phyloP scores from a whole-genome alignment of 2,888 invertebrate species.

The Nemurella pictetii region DNA sequence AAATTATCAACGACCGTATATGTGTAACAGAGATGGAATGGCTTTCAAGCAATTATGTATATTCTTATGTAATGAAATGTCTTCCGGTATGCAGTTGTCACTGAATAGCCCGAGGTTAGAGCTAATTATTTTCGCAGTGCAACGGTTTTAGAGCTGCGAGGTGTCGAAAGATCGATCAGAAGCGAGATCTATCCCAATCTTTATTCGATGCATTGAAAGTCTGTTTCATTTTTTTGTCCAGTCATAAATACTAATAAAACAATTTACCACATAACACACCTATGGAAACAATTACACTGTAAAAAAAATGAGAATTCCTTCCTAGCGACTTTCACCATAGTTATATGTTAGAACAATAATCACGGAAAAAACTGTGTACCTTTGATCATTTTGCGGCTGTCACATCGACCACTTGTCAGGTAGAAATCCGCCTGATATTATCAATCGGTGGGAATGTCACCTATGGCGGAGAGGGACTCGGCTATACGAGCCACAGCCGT shows the following conservation, averaged over 20 bases:
- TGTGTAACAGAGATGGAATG: background rate
- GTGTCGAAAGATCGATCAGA: background rate
- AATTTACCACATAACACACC: background rate
- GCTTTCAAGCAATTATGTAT: background rate
- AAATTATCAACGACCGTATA: background rate
- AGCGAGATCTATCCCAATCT: background rate
- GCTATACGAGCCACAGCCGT: background rate
- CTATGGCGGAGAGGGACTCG: background rate
- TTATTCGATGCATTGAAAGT: background rate
- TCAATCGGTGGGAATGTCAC: background rate
- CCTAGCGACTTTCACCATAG: background rate
- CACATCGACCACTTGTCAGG: background rate
- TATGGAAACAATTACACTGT: background rate
- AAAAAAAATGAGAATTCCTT: background rate
- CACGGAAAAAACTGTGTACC: background rate
- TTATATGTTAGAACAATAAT: background rate
- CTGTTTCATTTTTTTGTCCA: background rate
- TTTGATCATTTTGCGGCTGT: slow-evolving; percentile 13
- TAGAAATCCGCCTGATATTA: background rate
- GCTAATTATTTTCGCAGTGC: background rate
- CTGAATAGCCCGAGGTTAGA: background rate
- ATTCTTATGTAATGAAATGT: background rate
- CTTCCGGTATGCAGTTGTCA: background rate
- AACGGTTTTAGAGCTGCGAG: background rate
- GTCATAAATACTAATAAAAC: slow-evolving; percentile 4